These are phyloP conservation scores for Hyperopisus bebe DNA, from an alignment of 2,113 vertebrate genomes.

Conservation along the genomic window DNA sequence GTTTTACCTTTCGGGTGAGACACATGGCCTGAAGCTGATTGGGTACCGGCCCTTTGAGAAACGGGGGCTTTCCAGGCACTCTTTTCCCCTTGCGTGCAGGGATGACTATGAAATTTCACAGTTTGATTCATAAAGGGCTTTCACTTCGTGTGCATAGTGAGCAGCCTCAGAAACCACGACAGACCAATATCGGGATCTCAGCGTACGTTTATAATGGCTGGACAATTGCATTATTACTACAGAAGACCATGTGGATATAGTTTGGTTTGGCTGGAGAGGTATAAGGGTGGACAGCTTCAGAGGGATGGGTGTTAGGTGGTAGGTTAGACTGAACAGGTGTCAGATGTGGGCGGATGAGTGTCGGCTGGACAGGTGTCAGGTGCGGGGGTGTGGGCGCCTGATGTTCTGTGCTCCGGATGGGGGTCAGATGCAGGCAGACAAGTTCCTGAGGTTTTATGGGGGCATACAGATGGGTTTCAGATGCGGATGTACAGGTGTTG, in stretches of 20 bases:
- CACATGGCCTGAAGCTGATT: neutral
- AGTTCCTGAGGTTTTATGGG: too few relatives aligned
- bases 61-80: neutral
- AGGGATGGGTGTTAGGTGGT: neutral
- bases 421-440: too few relatives aligned
- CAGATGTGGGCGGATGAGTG: neutral
- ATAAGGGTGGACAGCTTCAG: neutral
- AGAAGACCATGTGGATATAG: neutral
- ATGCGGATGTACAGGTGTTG: neutral
- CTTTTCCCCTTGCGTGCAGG: neutral
- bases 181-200: neutral
- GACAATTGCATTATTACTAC: neutral
- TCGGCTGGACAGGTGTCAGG: neutral
- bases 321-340: neutral
- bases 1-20: neutral
- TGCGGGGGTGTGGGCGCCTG: too few relatives aligned
- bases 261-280: neutral
- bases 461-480: neutral
- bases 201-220: neutral
- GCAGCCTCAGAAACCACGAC: neutral
- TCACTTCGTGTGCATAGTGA: too few relatives aligned
- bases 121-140: neutral
- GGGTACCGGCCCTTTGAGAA: neutral
- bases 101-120: constrained; percentile 6
- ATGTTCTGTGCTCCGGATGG: too few relatives aligned